These are phyloP conservation scores for Hypomecis atomaria DNA, from an alignment of 2,888 invertebrate species.

Conservation along the genomic window DNA sequence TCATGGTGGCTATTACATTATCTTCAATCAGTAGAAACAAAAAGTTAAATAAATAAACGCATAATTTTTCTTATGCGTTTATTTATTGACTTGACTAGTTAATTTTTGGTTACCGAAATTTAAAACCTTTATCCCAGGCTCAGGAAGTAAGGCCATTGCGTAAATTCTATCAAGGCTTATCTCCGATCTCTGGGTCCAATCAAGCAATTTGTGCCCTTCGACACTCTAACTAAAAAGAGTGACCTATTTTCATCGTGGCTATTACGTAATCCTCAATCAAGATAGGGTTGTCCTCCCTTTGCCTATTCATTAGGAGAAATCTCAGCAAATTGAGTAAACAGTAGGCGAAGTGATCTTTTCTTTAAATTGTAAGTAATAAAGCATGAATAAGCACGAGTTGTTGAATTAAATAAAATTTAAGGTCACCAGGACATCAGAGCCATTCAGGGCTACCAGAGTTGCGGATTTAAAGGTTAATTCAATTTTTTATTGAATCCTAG, in stretches of 20 bases:
- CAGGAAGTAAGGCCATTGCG: slow-evolving; percentile 17
- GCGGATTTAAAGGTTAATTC: no score
- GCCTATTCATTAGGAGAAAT: slow-evolving; percentile 72
- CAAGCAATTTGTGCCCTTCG: slow-evolving; percentile 35
- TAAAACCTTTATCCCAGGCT: not conserved
- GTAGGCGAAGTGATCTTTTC: slow-evolving; percentile 16
- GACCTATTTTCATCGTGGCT: slow-evolving; percentile 60
- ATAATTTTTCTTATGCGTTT: no score
- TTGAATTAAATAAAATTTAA: no score
- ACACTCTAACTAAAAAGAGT: slow-evolving; percentile 46
- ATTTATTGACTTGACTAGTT: no score
- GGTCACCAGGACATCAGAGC: no score
- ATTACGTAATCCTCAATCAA: slow-evolving; percentile 75
- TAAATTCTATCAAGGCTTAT: slow-evolving; percentile 20
- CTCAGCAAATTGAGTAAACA: slow-evolving; percentile 20
- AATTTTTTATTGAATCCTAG: no score
- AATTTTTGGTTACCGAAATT: not conserved
- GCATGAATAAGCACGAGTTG: no score
- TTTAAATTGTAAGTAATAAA: not conserved
- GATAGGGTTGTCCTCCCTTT: slow-evolving; percentile 67
- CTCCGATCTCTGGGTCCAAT: slow-evolving; percentile 27
- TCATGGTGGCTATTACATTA: slow-evolving; percentile 62
- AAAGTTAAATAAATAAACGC: no score
- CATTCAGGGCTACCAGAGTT: no score
- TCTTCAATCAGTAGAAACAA: slow-evolving; percentile 64